Evolutionary conservation across 2,888 invertebrate species (phyloP).

Genomic region (Taphrorychus bicolor): DNA sequence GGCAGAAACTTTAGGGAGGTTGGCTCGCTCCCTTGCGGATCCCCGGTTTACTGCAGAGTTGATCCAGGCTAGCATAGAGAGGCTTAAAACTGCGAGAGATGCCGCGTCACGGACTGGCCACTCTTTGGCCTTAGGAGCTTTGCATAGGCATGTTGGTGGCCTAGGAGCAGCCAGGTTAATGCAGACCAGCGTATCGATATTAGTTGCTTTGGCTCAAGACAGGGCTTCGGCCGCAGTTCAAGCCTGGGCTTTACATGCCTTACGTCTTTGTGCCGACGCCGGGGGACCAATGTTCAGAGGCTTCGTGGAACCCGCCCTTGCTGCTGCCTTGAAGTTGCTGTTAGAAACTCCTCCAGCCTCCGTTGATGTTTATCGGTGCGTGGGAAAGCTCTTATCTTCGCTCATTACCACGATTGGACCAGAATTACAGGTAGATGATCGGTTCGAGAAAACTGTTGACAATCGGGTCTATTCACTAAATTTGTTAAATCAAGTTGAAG

Average conservation of each 20-base stretch:
- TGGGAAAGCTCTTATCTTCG: constrained; percentile 92
- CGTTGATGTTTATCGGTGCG: constrained; percentile 91
- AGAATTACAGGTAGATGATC: constrained; percentile 89
- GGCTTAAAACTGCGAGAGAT: constrained; percentile 84
- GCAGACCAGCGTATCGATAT: constrained; percentile 91
- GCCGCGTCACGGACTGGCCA: constrained; percentile 87
- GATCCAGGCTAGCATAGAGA: constrained; percentile 89
- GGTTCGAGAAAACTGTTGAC: too few relatives aligned
- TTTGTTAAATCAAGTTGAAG: too few relatives aligned
- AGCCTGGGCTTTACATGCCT: constrained; percentile 96
- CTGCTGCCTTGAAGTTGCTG: constrained; percentile 86
- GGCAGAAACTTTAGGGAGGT: constrained; percentile 92
- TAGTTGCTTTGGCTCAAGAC: constrained; percentile 94
- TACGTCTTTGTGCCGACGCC: constrained; percentile 95
- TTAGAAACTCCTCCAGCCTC: constrained; percentile 89
- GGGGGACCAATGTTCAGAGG: constrained; percentile 99
- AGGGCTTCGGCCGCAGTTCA: constrained; percentile 93
- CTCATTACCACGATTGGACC: constrained; percentile 98
- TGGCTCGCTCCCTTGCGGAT: constrained; percentile 89
- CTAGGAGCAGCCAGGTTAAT: constrained; percentile 95
- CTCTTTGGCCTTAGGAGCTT: constrained; percentile 92
- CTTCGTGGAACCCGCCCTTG: constrained; percentile 94
- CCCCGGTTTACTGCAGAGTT: constrained; percentile 87
- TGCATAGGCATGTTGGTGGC: constrained; percentile 95
- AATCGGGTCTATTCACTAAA: too few relatives aligned